Conservation (phyloP, 2,797 vertebrate species). For the Eremophila alpestris region DNA sequence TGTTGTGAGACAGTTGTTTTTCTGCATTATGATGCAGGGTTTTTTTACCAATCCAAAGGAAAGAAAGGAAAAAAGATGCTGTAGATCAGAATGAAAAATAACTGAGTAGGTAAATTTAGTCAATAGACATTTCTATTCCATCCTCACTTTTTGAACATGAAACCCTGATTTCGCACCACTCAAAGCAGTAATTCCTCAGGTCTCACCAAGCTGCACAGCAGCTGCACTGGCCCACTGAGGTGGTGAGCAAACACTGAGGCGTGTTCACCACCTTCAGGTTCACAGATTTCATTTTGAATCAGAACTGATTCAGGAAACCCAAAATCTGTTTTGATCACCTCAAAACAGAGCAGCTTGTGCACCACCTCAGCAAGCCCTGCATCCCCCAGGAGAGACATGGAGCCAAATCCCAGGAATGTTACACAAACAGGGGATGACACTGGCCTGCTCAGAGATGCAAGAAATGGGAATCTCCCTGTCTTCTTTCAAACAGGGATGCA, state of each 20-base stretch:
- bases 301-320: neutral
- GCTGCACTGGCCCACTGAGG: neutral
- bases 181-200: neutral
- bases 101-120: neutral
- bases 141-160: neutral
- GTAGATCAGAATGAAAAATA: neutral
- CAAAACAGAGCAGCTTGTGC: neutral
- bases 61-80: neutral
- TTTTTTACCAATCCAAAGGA: neutral
- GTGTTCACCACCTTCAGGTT: neutral
- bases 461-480: neutral
- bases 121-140: neutral
- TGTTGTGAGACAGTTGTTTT: neutral
- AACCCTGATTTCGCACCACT: neutral
- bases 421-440: accelerated
- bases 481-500: neutral
- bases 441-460: neutral
- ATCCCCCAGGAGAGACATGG: accelerated
- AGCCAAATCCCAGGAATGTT: neutral
- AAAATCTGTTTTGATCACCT: neutral
- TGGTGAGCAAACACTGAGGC: neutral
- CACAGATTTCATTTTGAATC: neutral
- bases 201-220: neutral
- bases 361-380: neutral
- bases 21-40: neutral